Evolutionary conservation across 1,140 invertebrate genomes (phyloP), one percentile per base, ranked within the genome.

Genomic region (Lamellibrachia luymesi): DNA sequence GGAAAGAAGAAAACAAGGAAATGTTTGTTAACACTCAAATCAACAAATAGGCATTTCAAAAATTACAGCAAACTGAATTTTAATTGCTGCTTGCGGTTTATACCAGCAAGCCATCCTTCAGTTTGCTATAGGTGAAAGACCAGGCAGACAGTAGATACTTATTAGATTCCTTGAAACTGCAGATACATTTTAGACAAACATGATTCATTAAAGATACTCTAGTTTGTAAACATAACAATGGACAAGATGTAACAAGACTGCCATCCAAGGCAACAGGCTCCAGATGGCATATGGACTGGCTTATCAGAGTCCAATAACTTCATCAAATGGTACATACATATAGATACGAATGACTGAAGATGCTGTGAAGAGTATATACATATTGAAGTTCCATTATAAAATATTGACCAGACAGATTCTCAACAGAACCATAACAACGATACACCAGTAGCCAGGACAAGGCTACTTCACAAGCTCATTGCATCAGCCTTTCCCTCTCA

Each of bases 341-440:
- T 22, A 80, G 13, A 80, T 80, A 80, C 64, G 25, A 80, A 10
- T 80, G 64, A 80, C 13, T 80, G 64, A 80, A 80, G 13, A 22
- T 80, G 64, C 25, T 80, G 64, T 80, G 64, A 80, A 22, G 64
- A 80, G 25, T 80, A 80, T 80, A 80, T 80, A 80, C 64, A 80
- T 80, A 38, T 38, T 38, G 17, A 56, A 56, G 52, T 56, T 56
- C 13, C 25, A 4, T 80, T 80, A 80, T 80, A 80, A 80, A 80
- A 80, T 80, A 80, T 80, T 80, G 64, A 80, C 64, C 64, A 80
- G 64, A 80, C 64, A 80, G 64, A 80, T 80, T 80, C 64, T 80
- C 25, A 17, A 80, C 64, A 80, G 64, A 80, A 80, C 64, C 64
- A 80, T 22, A 10, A 10, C 13, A 80, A 80, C 5, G 64, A 80